Evolutionary conservation across 2,113 vertebrate genomes (phyloP).

Genomic region (Seriola rivoliana): DNA sequence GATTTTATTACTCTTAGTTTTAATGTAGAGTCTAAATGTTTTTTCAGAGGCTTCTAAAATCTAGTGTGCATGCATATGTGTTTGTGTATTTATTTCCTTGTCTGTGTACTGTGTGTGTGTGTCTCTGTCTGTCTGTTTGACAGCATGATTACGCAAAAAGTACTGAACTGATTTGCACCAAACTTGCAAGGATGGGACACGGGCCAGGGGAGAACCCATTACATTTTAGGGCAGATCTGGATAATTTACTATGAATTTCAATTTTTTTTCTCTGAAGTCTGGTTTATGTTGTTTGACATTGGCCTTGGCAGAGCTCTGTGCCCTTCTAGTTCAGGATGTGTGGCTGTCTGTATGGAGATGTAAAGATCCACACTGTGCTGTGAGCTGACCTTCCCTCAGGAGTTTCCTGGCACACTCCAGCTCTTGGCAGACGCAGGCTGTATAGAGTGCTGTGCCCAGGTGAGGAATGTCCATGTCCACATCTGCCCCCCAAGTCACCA

Average conservation of each 20-base stretch:
- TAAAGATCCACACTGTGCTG: slow-evolving; percentile 49
- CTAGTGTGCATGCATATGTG: background rate
- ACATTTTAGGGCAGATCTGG: too few species aligned
- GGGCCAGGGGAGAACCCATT: too few species aligned
- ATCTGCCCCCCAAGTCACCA: slow-evolving; percentile 93
- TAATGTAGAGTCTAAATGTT: background rate
- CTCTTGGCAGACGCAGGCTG: slow-evolving; percentile 91
- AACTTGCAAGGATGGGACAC: too few species aligned
- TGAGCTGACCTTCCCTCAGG: slow-evolving; percentile 90
- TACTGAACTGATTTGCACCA: too few species aligned
- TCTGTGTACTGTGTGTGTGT: background rate
- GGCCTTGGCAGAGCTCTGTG: too few species aligned
- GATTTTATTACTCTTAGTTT: background rate
- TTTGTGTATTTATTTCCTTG: background rate
- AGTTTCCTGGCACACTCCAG: slow-evolving; percentile 91
- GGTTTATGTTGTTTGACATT: too few species aligned
- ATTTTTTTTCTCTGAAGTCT: too few species aligned
- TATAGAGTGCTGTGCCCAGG: slow-evolving; percentile 94
- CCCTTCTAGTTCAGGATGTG: slow-evolving; percentile 4
- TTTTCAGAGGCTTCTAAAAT: background rate
- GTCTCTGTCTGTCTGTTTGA: background rate
- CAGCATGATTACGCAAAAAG: too few species aligned
- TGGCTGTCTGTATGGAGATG: slow-evolving; percentile 1
- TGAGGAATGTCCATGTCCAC: slow-evolving; percentile 94
- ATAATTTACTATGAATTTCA: too few species aligned